Percentiles rank a stretch among this genome's conserved stretches.
Evolutionary conservation across 35 echinoderm and acorn worm species (phyloP).

Genomic region (Apostichopus californicus): DNA sequence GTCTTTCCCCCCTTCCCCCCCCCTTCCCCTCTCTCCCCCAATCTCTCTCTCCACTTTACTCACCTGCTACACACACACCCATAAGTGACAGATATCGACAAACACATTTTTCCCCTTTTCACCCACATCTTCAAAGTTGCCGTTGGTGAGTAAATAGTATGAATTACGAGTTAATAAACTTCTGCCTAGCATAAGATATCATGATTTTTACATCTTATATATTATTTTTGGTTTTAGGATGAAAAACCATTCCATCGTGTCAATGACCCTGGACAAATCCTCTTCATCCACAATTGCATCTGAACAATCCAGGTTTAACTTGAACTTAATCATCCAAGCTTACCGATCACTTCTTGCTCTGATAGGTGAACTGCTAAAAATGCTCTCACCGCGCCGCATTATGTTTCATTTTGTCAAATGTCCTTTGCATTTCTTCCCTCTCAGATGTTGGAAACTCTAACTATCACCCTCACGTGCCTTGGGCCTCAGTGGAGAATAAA

Average conservation of each 20-base stretch:
- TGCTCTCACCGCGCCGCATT: background rate
- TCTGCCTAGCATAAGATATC: too few relatives aligned
- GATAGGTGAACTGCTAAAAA: constrained; percentile 4
- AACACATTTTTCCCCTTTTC: too few relatives aligned
- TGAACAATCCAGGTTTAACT: constrained; percentile 22
- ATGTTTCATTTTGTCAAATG: constrained; percentile 27
- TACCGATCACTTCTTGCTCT: background rate
- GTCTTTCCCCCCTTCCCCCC: too few relatives aligned
- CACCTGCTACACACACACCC: too few relatives aligned
- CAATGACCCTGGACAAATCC: constrained; percentile 29
- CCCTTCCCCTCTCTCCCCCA: too few relatives aligned
- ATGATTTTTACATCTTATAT: too few relatives aligned
- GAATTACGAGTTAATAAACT: too few relatives aligned
- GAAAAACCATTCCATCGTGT: background rate
- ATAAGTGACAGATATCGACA: too few relatives aligned
- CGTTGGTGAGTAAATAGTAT: too few relatives aligned
- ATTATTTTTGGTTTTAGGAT: too few relatives aligned
- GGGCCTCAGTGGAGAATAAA: constrained; percentile 26
- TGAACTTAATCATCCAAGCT: constrained; percentile 26
- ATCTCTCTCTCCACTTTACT: too few relatives aligned
- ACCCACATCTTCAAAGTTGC: too few relatives aligned
- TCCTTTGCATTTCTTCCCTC: constrained; percentile 15
- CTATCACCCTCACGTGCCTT: constrained; percentile 11
- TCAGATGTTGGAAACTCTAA: background rate
- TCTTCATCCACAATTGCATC: constrained; percentile 14